phyloP scores from a whole-genome alignment of 2,888 invertebrate genomes.

The Euplagia quadripunctaria region DNA sequence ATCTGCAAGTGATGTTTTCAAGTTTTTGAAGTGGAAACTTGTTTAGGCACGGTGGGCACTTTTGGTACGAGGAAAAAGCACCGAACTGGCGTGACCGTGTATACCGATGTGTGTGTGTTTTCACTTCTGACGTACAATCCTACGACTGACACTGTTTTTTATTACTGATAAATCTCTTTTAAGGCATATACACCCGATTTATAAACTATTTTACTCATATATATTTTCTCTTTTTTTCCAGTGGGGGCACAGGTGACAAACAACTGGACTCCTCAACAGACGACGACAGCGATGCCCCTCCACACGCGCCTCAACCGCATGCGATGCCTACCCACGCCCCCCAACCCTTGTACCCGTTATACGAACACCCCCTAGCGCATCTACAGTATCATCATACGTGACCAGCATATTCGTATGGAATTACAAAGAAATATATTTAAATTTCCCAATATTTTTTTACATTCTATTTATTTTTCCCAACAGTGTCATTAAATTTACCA shows the following conservation, averaged over 20 bases:
- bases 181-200: no score
- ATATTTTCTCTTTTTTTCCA: conserved; percentile 57
- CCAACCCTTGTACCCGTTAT: conserved; percentile 76
- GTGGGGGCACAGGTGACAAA: conserved; percentile 78
- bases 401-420: conserved; percentile 47
- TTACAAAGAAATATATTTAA: background rate
- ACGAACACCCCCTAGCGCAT: conserved; percentile 80
- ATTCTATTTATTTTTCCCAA: background rate
- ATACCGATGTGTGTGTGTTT: no score
- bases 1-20: no score
- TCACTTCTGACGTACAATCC: no score
- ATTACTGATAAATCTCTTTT: no score
- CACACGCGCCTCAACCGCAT: conserved; percentile 60
- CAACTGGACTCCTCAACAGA: conserved; percentile 82
- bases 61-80: no score
- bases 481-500: no score
- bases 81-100: no score
- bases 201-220: background rate
- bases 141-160: no score
- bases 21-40: no score
- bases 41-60: no score
- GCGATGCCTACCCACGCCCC: conserved; percentile 64
- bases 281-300: conserved; percentile 79
- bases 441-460: background rate
- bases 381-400: conserved; percentile 82